Base-by-base conservation (phyloP, 2,888 invertebrate species). In the Coecobrya sp. region DNA sequence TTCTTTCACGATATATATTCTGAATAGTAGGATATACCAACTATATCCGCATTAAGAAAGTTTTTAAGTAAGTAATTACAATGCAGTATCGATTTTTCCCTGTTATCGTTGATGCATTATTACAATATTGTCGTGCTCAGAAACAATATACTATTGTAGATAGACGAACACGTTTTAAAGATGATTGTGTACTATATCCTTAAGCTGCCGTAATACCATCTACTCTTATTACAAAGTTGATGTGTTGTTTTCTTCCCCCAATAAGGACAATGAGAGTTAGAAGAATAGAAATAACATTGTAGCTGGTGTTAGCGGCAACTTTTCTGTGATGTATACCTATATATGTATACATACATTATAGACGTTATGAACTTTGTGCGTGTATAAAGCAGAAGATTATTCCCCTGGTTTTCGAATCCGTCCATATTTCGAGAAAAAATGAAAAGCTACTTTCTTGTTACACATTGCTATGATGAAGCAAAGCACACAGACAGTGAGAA, bases 61-160 rank as follows among this genome's bases (percentile, higher is more conserved):
- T 73, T 89, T 89, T 85, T 84, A 89, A 89, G 84, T 89, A 89
- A 84, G 89, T 65, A 89, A 89, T 89, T 84, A 89, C 84, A 73
- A 89, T 89, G 89, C 89, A 76, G 76, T 89, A 89, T 89, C 84
- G 89, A 89, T 89, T 89, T 84, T 82, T 55, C 49, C 27, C n/a
- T 87, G 55, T 19, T 59, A 59, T 62, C 62, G 11, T 82, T 36
- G 36, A 49, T 82, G 73, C 73, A 82, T 62, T 55, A 55, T 82
- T 59, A 36, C 52, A 79, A 79, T 55, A 49, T 79, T 25, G 52
- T n/a, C 36, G 36, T 42, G n/a, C 27, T 45, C 19, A 27, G 7
- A 59, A 65, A 65, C 27, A 65, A 65, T 27, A 19, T 27, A 65
- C 27, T n/a, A n/a, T n/a, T n/a, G n/a, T n/a, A n/a, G 8, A 13